These are phyloP conservation scores for Nasonovia ribisnigri DNA, from an alignment of 2,888 invertebrate species.

Conservation along the genomic window DNA sequence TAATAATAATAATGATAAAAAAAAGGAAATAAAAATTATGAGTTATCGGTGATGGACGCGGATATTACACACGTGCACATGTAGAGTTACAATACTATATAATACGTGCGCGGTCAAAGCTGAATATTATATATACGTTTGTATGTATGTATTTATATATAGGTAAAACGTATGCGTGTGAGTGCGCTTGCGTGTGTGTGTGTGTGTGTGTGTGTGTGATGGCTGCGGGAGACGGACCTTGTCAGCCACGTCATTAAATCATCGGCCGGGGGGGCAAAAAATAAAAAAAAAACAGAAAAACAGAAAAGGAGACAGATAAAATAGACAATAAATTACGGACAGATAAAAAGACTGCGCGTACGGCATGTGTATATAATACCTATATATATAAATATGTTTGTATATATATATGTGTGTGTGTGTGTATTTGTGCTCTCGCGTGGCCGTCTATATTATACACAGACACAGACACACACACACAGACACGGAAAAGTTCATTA, in stretches of 20 bases:
- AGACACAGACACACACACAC: not conserved
- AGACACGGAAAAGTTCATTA: constrained; percentile 56
- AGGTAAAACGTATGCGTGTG: not conserved
- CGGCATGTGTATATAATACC: constrained; percentile 17
- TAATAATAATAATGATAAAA: constrained; percentile 5
- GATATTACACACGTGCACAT: not conserved
- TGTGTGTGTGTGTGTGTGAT: not conserved
- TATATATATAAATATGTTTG: not conserved
- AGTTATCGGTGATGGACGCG: constrained; percentile 45
- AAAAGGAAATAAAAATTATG: constrained; percentile 37
- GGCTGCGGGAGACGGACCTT: constrained; percentile 64
- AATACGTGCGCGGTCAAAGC: constrained; percentile 22
- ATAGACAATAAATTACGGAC: constrained; percentile 54
- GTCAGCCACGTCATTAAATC: constrained; percentile 63
- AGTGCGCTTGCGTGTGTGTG: not conserved
- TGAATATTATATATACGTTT: not conserved
- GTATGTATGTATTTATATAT: not conserved
- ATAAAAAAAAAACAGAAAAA: constrained; percentile 23
- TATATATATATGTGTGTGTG: not conserved
- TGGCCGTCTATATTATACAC: not conserved
- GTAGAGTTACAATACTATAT: not conserved
- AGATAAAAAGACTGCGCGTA: constrained; percentile 39
- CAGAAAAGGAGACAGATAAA: constrained; percentile 32
- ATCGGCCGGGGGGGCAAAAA: constrained; percentile 38
- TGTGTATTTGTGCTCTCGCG: not conserved